These are phyloP conservation scores for Lonchura striata DNA, from an alignment of 2,113 vertebrate genomes.

Conservation along the genomic window DNA sequence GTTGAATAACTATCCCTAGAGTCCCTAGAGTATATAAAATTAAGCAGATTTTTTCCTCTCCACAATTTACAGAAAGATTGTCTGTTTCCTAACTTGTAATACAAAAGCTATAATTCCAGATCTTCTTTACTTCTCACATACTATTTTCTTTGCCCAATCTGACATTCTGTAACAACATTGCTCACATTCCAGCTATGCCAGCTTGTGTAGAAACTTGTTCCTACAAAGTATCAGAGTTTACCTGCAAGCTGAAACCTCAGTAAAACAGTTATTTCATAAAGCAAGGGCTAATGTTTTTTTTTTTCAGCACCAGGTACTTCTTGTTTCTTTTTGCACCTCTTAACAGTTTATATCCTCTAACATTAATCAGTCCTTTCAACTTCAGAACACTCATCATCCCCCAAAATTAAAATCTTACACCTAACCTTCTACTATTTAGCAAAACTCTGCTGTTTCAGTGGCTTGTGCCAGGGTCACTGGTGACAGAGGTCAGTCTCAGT, in stretches of 20 bases:
- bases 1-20: not conserved
- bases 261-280: not conserved
- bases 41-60: not conserved
- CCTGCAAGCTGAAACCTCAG: not conserved
- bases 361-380: not conserved
- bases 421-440: not conserved
- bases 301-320: not conserved
- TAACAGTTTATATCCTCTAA: not conserved
- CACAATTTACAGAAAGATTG: not conserved
- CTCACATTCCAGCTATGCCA: fast-evolving
- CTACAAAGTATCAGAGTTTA: not conserved
- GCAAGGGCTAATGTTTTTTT: not conserved
- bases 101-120: not conserved
- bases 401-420: not conserved
- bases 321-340: not conserved
- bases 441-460: not conserved
- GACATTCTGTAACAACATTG: not conserved
- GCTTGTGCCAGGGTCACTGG: not conserved
- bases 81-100: not conserved
- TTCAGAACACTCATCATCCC: not conserved
- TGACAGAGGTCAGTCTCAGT: not conserved
- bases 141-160: not conserved
- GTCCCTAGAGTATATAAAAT: not conserved
- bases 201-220: not conserved
- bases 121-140: not conserved